phyloP scores from a whole-genome alignment of 2,888 invertebrate species.

The Melolontha melolontha region DNA sequence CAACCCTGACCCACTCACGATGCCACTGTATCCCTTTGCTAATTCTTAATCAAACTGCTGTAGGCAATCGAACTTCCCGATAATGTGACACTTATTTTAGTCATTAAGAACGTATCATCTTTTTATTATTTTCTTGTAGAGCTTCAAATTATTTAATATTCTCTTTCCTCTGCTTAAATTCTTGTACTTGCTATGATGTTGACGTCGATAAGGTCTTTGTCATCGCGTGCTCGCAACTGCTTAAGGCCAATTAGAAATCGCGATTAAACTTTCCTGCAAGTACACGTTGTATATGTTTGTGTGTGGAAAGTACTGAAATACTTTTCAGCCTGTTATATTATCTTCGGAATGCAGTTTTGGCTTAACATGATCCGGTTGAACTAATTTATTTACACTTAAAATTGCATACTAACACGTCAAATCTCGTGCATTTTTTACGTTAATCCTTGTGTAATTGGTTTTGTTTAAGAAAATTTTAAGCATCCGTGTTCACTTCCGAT shows the following conservation, averaged over 20 bases:
- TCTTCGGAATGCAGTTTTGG: conserved; percentile 33
- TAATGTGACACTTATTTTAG: too few species aligned
- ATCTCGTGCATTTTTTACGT: not conserved
- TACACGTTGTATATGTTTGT: conserved; percentile 9
- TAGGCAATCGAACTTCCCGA: not conserved
- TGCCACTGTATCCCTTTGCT: conserved; percentile 62
- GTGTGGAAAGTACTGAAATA: conserved; percentile 43
- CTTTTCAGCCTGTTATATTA: conserved; percentile 32
- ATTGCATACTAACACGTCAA: not conserved
- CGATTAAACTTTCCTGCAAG: conserved; percentile 37
- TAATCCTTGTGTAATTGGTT: not conserved
- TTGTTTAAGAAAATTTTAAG: not conserved
- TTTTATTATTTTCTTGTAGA: too few species aligned
- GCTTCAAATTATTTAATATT: too few species aligned
- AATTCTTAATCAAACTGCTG: conserved; percentile 42
- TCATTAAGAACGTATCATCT: too few species aligned
- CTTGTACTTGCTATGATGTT: not conserved
- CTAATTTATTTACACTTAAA: conserved; percentile 13
- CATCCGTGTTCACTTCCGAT: conserved; percentile 1
- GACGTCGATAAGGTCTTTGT: conserved; percentile 21
- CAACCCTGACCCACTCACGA: conserved; percentile 65
- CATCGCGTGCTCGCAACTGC: conserved; percentile 26
- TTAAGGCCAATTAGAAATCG: conserved; percentile 44
- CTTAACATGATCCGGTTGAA: conserved; percentile 31
- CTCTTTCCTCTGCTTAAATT: not conserved